phyloP scores from a whole-genome alignment of 2,797 vertebrate genomes.

The Helarctos malayanus region DNA sequence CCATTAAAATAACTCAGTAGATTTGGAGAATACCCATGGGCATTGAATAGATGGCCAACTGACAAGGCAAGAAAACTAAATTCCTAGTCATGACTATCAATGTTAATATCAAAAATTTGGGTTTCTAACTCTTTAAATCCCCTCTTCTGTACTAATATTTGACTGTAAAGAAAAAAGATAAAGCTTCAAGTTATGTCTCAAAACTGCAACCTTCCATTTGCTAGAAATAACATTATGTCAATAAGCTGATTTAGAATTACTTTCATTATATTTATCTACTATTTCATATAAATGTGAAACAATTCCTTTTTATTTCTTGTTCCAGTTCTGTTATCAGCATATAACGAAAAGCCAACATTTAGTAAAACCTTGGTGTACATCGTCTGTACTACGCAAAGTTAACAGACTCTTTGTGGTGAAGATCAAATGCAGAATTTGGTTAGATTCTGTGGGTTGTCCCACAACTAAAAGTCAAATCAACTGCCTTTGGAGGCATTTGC shows the following conservation, averaged over 20 bases:
- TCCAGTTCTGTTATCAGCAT: neutral
- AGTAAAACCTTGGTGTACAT: neutral
- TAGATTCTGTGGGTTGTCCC: constrained; percentile 11
- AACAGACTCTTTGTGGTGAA: neutral
- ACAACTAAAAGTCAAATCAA: constrained; percentile 34
- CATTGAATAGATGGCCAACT: neutral
- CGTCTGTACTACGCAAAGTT: neutral
- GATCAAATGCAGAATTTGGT: neutral
- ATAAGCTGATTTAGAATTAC: neutral
- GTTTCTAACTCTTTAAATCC: neutral
- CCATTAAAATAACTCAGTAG: constrained; percentile 28
- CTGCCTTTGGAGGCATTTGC: neutral
- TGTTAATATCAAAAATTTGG: neutral
- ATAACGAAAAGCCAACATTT: neutral
- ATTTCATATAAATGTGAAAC: neutral
- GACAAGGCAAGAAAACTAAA: neutral
- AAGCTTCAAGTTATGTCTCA: neutral
- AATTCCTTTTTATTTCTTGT: neutral
- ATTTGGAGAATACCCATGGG: neutral
- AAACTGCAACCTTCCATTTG: neutral
- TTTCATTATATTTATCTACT: neutral
- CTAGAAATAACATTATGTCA: neutral
- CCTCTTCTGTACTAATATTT: neutral
- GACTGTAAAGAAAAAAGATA: neutral
- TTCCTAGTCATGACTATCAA: neutral